Conservation (phyloP, 2,888 invertebrate species). For the Arctia plantaginis region DNA sequence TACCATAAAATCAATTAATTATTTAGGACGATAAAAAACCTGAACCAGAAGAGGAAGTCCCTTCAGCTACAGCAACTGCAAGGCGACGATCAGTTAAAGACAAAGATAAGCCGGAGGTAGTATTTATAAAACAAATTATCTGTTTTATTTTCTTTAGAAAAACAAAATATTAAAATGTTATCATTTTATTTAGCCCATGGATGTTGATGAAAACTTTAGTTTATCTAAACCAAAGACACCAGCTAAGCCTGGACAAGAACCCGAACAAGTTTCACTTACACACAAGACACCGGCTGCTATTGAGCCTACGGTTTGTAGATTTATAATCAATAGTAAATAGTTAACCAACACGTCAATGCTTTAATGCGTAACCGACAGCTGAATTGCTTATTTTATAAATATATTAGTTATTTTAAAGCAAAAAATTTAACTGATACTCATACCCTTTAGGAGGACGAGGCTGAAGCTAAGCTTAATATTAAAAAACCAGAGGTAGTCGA, state of each 20-base stretch:
- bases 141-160: neutral
- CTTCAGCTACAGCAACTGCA: slow-evolving; percentile 74
- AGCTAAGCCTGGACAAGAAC: slow-evolving; percentile 75
- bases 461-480: slow-evolving; percentile 80
- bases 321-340: slow-evolving; percentile 1
- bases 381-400: slow-evolving; percentile 6
- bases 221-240: slow-evolving; percentile 76
- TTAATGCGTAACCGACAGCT: neutral
- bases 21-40: slow-evolving; percentile 70
- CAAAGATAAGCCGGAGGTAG: slow-evolving; percentile 81
- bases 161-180: slow-evolving; percentile 11
- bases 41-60: slow-evolving; percentile 68
- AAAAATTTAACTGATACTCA: slow-evolving; percentile 33
- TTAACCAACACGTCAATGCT: neutral
- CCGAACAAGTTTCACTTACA: slow-evolving; percentile 81
- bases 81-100: slow-evolving; percentile 80
- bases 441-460: slow-evolving; percentile 74
- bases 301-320: slow-evolving; percentile 79
- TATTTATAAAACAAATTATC: slow-evolving; percentile 1
- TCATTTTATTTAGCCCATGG: slow-evolving; percentile 74
- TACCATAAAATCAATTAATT: slow-evolving; percentile 25
- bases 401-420: neutral
- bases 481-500: slow-evolving; percentile 83
- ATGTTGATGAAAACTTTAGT: slow-evolving; percentile 81
- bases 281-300: slow-evolving; percentile 83